These are phyloP conservation scores for Alectoris magna DNA, from an alignment of 2,797 vertebrate genomes.

Conservation along the genomic window DNA sequence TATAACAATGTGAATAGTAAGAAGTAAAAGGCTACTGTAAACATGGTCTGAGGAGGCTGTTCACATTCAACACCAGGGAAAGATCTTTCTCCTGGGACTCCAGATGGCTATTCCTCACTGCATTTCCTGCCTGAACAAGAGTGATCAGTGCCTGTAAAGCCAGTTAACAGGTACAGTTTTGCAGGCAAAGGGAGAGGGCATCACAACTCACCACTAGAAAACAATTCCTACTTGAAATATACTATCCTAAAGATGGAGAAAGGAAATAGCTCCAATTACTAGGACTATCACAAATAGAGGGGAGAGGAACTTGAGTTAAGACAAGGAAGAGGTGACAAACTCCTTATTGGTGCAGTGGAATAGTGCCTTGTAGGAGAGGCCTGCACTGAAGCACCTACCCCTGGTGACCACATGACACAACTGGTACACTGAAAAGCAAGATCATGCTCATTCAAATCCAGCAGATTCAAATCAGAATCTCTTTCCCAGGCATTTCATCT, in stretches of 20 bases:
- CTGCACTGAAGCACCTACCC: neutral
- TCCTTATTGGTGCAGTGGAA: rapidly evolving
- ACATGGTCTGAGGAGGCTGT: neutral
- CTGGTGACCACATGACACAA: neutral
- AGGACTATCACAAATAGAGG: neutral
- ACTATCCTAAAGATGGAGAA: neutral
- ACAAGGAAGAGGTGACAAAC: neutral
- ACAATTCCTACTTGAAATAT: neutral
- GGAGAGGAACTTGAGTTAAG: neutral
- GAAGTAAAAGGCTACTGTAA: neutral
- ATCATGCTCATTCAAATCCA: neutral
- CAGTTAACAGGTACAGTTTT: neutral
- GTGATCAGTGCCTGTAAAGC: neutral
- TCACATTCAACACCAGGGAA: neutral
- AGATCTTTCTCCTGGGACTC: neutral
- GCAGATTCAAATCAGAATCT: neutral
- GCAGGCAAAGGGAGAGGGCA: neutral
- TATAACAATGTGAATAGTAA: neutral
- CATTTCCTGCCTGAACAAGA: neutral
- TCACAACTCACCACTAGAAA: neutral
- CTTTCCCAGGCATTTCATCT: neutral
- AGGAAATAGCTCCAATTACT: neutral
- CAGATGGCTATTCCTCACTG: neutral
- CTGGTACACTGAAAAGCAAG: neutral
- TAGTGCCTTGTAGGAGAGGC: rapidly evolving